Conservation (phyloP, 2,797 vertebrate species). For the Enteromius paludinosus region DNA sequence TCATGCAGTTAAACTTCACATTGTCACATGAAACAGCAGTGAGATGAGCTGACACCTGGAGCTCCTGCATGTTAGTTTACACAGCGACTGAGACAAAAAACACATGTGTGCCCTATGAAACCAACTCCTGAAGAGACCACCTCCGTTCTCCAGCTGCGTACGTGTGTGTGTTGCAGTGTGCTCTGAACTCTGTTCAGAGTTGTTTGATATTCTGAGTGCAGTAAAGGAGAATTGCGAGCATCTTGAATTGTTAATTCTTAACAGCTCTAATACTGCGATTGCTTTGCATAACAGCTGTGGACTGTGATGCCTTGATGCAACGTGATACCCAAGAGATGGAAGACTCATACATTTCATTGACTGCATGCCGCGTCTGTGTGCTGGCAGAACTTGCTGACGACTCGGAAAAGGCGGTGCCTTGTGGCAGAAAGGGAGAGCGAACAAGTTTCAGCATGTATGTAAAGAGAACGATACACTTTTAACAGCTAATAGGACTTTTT, state of each 20-base stretch:
- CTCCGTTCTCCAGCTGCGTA: background rate
- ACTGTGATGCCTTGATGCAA: background rate
- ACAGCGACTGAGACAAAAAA: background rate
- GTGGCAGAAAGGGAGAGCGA: constrained; percentile 38
- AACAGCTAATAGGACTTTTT: constrained; percentile 71
- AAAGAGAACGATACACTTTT: constrained; percentile 65
- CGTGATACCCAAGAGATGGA: background rate
- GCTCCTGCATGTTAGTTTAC: background rate
- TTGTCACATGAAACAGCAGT: background rate
- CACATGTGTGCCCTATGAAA: background rate
- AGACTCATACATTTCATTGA: background rate
- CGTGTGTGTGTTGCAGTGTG: background rate
- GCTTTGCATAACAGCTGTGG: background rate
- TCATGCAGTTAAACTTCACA: background rate
- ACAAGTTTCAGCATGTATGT: constrained; percentile 54
- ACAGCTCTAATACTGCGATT: background rate
- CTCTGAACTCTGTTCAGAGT: background rate
- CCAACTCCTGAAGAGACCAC: background rate
- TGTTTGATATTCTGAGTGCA: background rate
- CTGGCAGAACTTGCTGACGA: constrained; percentile 4
- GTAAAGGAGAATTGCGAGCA: background rate
- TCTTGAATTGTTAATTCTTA: background rate
- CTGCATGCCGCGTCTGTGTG: background rate
- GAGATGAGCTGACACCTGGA: constrained; percentile 2
- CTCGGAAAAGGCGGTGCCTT: background rate